A percentile compares a stretch with the other conserved stretches of the same genome.
phyloP scores from a whole-genome alignment of 2,113 vertebrate genomes.

The Melanerpes formicivorus region DNA sequence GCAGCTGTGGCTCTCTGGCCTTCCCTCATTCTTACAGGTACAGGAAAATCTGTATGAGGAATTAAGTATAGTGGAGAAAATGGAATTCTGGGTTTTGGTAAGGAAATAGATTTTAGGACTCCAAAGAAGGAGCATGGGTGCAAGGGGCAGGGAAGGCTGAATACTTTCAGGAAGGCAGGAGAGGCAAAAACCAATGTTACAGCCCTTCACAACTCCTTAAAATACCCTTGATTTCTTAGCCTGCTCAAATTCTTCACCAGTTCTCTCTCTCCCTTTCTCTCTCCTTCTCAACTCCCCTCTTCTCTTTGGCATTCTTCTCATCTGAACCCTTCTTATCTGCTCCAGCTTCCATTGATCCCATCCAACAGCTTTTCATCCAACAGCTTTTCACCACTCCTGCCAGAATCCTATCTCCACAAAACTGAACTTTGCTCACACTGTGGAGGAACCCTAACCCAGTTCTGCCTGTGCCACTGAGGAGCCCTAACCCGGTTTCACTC shows the following conservation, averaged over 20 bases:
- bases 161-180: neutral
- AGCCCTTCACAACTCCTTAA: neutral
- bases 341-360: neutral
- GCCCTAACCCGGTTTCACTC: neutral
- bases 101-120: neutral
- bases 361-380: neutral
- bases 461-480: neutral
- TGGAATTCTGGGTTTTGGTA: neutral
- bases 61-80: neutral
- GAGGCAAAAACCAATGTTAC: neutral
- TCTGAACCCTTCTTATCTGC: neutral
- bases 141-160: neutral
- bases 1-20: neutral
- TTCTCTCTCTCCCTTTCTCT: neutral
- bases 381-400: neutral
- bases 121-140: neutral
- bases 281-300: neutral
- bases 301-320: neutral
- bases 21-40: neutral
- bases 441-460: neutral
- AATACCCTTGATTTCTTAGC: neutral
- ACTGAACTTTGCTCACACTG: neutral
- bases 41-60: neutral
- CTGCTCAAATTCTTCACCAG: neutral
- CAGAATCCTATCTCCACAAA: neutral